Base-by-base conservation (phyloP, 2,888 invertebrate genomes). In the Caenorhabditis angaria region DNA sequence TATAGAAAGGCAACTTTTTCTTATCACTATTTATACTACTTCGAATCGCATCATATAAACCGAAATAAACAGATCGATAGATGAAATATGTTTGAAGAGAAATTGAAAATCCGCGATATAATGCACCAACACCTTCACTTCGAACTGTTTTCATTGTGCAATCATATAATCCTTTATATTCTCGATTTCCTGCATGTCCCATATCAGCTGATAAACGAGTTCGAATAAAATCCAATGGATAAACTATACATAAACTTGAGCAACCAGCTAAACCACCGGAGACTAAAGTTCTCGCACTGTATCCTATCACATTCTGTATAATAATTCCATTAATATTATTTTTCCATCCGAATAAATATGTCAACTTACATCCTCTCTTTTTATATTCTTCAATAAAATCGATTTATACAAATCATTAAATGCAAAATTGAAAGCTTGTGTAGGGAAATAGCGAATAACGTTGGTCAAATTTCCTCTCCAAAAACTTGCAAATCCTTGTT, bases 51-150 rank as follows among this genome's bases (percentile, higher is more conserved):
- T 95, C 95, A 89, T 94, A 95, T 91, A 94, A 93, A 75, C 95
- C 95, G 90, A 95, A 95, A 92, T 94, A 95, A 70, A 94, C 91
- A 50, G 94, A 95, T 89, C 94, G 93, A 91, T 95, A 95, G 90
- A 95, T 94, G 87, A 95, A 82, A 51, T 81, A 81, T 2, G 81
- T 81, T 75, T 81, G 63, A 14, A 95, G 94, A 67, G 95, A 95
- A 84, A 95, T 94, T 83, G 93, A 92, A 90, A 95, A 95, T 79
- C 95, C 95, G 89, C 94, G 92, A 91, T 95, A 95, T 77, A 95
- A 90, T 83, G 95, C 95, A 77, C 87, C 83, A 35, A 94, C 88
- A 69, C 95, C 95, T 88, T 95, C 94, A 78, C 92, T 90, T 89
- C 90, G 90, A 74, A 89, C 88, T 89, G 94, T 94, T 89, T 94